Conservation (phyloP, 2,113 vertebrate species). For the Proteles cristata region DNA sequence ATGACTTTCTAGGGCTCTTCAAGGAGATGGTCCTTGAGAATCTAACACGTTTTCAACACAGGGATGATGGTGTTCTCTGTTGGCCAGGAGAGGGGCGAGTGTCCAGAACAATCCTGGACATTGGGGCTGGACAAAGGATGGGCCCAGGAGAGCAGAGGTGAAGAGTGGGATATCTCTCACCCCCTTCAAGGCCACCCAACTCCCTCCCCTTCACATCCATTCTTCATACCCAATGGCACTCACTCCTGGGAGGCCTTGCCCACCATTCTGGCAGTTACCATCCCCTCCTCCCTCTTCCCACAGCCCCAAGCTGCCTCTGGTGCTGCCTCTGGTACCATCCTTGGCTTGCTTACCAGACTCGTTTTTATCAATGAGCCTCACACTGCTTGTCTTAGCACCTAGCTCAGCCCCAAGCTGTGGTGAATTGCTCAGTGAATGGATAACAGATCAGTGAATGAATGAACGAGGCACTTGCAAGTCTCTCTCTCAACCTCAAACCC, state of each 20-base stretch:
- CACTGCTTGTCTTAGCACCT: background rate
- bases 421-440: background rate
- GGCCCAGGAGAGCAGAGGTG: background rate
- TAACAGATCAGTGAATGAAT: background rate
- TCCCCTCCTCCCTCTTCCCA: no score
- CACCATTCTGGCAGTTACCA: rapidly evolving
- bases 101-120: background rate
- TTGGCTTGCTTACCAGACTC: rapidly evolving
- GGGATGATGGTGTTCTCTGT: background rate
- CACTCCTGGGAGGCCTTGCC: background rate
- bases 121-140: no score
- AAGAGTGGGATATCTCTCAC: background rate
- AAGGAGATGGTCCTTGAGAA: background rate
- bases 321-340: background rate
- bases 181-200: background rate
- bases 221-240: background rate
- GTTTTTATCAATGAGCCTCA: background rate
- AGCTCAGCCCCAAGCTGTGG: background rate
- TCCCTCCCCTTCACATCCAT: background rate
- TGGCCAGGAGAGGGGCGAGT: background rate
- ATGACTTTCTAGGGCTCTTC: background rate
- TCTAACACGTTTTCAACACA: background rate
- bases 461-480: rapidly evolving
- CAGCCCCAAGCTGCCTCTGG: background rate
- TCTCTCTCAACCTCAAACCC: background rate